Conservation (phyloP, 2,888 invertebrate genomes). For the Leptinotarsa haldemani region DNA sequence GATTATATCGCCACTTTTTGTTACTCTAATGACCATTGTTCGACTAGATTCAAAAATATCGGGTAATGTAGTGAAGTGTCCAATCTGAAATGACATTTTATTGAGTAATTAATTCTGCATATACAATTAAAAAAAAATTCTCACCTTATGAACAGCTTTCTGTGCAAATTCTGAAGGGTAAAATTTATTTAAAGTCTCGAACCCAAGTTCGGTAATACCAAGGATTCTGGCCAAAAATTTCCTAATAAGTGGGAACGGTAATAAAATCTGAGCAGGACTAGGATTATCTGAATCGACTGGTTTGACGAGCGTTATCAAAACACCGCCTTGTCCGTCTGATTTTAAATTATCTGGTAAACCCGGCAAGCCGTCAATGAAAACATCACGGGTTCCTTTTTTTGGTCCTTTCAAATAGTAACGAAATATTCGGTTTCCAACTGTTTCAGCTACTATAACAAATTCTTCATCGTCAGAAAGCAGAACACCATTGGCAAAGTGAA, state of each 20-base stretch:
- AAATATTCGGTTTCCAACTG: constrained; percentile 72
- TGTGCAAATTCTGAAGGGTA: constrained; percentile 77
- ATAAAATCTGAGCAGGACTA: constrained; percentile 68
- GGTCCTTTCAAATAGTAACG: constrained; percentile 85
- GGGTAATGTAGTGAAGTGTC: constrained; percentile 70
- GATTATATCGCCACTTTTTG: constrained; percentile 79
- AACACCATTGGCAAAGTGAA: constrained; percentile 92
- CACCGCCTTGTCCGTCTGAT: constrained; percentile 70
- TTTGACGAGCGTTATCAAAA: constrained; percentile 73
- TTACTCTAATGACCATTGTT: constrained; percentile 74
- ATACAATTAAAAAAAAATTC: constrained; percentile 50
- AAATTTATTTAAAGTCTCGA: constrained; percentile 72
- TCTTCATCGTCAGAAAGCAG: constrained; percentile 83
- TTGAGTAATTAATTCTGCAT: constrained; percentile 1
- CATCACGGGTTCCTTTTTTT: constrained; percentile 78
- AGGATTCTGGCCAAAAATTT: constrained; percentile 74
- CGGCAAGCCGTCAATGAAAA: constrained; percentile 85
- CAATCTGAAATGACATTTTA: constrained; percentile 68
- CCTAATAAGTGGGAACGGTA: constrained; percentile 74
- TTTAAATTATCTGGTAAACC: constrained; percentile 77
- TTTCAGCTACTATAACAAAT: constrained; percentile 84
- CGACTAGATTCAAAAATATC: constrained; percentile 63
- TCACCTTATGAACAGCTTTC: constrained; percentile 72
- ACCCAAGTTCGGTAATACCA: constrained; percentile 72
- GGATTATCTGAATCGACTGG: constrained; percentile 72